A percentile compares a stretch with the other conserved stretches of the same genome.
These are phyloP conservation scores for Apotomis turbidana DNA, from an alignment of 2,888 invertebrate species.

Conservation along the genomic window DNA sequence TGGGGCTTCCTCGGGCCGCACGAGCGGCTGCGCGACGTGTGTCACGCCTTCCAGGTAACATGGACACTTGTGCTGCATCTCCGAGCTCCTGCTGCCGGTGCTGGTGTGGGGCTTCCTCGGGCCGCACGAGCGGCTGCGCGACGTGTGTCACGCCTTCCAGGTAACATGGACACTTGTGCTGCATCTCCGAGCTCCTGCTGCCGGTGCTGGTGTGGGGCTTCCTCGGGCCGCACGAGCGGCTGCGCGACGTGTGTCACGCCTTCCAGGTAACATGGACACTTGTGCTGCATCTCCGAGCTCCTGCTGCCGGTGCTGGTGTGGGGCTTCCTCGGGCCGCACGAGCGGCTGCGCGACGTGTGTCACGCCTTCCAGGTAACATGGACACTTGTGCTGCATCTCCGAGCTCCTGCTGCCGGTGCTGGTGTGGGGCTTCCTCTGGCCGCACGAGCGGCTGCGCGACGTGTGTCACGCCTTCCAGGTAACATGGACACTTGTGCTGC, in stretches of 20 bases:
- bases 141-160: no score
- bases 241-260: no score
- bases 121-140: background rate
- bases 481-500: constrained; percentile 92
- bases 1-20: background rate
- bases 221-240: background rate
- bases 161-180: constrained; percentile 90
- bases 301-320: constrained; percentile 88
- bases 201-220: constrained; percentile 82
- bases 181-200: constrained; percentile 95
- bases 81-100: constrained; percentile 95
- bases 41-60: no score
- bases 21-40: no score
- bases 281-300: constrained; percentile 98
- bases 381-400: constrained; percentile 97
- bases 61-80: constrained; percentile 96
- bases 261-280: constrained; percentile 81
- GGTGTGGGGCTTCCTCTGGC: no score
- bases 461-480: no score
- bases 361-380: no score
- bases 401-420: constrained; percentile 94
- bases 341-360: no score
- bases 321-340: background rate
- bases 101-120: no score
- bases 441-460: background rate